Evolutionary conservation across 2,888 invertebrate species (phyloP), one percentile per base, ranked within the genome.

Genomic region (Nephrotoma guestfalica): DNA sequence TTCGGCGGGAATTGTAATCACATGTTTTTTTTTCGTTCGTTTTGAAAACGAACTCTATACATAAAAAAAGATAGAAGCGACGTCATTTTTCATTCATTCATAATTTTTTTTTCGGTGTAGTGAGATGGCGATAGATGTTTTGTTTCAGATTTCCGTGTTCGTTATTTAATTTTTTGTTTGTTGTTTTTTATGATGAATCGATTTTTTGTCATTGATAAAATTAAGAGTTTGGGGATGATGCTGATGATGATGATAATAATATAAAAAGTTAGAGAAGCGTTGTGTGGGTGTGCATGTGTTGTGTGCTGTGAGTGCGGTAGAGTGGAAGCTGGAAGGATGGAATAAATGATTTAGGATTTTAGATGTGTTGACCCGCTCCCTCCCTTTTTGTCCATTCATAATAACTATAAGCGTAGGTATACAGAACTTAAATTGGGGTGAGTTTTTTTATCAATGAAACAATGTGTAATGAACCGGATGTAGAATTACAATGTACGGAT

Each of bases 11-110:
- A 84, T 84, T 41, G 9, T 84, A 84, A 84, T 84, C 84, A 84
- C 84, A 84, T 84, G 84, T 84, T 84, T 84, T 41, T 84, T 84
- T 84, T 84, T 41, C 30, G 6, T 5, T 84, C 41, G 30, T 30
- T 71, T 71, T 71, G 30, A 71, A 30, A 71, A 71, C 71, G 30
- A 71, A 71, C 30, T 71, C 30, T 57, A n/a, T 57, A 71, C 30
- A 30, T 18, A 30, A 71, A 71, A 30, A 30, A 30, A 30, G 11
- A 18, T 71, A 71, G 30, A 57, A 71, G 71, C 71, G 84, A 84
- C 84, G 84, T 84, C 84, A 84, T 41, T 84, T 71, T 84, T 84
- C 84, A 84, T 84, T 84, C 84, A 84, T 84, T 84, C 84, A 84
- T 84, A 84, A 84, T 84, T 71, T 71, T 51, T 51, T 51, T 71